These are phyloP conservation scores for Whitmania pigra DNA, from an alignment of 1,140 invertebrate genomes.

Conservation along the genomic window DNA sequence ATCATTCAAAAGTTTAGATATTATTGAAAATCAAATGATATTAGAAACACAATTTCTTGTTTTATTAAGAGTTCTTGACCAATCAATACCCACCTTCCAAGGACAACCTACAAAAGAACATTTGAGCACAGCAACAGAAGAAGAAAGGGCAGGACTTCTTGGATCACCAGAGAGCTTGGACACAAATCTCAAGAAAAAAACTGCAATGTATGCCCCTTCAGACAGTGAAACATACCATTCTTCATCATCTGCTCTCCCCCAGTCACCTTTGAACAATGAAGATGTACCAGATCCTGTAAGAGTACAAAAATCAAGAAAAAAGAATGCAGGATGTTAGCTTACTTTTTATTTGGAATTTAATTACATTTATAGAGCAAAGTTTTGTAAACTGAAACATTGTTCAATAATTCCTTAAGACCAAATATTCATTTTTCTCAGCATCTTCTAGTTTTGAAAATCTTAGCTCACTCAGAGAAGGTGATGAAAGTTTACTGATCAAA, in stretches of 20 bases:
- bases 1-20: not conserved
- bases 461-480: not conserved
- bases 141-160: not conserved
- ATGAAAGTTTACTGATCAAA: not conserved
- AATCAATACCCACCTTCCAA: not conserved
- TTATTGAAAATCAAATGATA: too few relatives aligned
- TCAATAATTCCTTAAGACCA: too few relatives aligned
- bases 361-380: too few relatives aligned
- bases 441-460: constrained; percentile 10
- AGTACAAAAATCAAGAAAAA: not conserved
- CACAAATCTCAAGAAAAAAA: not conserved
- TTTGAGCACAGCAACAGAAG: not conserved
- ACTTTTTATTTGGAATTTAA: too few relatives aligned
- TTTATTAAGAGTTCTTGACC: constrained; percentile 7
- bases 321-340: not conserved
- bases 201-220: not conserved
- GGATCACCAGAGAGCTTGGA: not conserved
- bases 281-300: constrained; percentile 7
- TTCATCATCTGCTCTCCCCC: not conserved
- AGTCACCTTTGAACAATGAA: not conserved
- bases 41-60: not conserved
- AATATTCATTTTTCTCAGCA: not conserved
- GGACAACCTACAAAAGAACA: not conserved
- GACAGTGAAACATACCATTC: not conserved
- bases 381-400: too few relatives aligned